Evolutionary conservation across 2,888 invertebrate genomes (phyloP), one percentile per base, ranked within the genome.

Genomic region (Phengaris arion): DNA sequence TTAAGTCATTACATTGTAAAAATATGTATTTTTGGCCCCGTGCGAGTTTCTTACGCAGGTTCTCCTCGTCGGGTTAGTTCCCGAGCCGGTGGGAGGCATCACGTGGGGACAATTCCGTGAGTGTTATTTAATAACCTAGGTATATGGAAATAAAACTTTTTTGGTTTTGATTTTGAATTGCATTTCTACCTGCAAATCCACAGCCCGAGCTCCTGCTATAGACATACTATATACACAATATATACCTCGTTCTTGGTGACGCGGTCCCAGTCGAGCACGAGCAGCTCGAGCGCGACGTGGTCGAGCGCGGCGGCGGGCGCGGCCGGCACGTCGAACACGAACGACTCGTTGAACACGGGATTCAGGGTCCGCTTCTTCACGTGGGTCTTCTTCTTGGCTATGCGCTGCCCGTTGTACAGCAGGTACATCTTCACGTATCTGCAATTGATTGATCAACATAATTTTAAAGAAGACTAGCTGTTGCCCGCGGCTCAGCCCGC

Each of bases 291-390:
- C 78, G 97, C 96, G 80, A 98, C 96, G 86, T 96, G 96, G 84
- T 96, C 96, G 80, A 98, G 95, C 13, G 96, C 96, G 81, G 97
- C 97, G 92, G 94, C 86, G 94, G 93, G 92, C 45, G 93, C 95
- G 74, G 96, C 96, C 22, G 98, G 99, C 80, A 99, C 97, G 84
- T 99, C 99, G 88, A 99, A 99, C 75, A 98, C 98, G 92, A 99
- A 99, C 75, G 98, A 98, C 93, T 99, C 99, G 94, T 99, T 99
- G 95, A 99, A 99, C 76, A 99, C 99, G 0, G 99, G 99, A 94
- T 98, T 98, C 82, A 99, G 94, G 0, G 99, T 99, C 76, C 99
- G 96, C 90, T 99, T 99, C 95, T 99, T 99, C 74, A 99, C 99
- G 89, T 99, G 99, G 0, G 99, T 99, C 94, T 99, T 99, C 95